Conservation (phyloP, 2,888 invertebrate species). For the Sepioteuthis lessoniana region DNA sequence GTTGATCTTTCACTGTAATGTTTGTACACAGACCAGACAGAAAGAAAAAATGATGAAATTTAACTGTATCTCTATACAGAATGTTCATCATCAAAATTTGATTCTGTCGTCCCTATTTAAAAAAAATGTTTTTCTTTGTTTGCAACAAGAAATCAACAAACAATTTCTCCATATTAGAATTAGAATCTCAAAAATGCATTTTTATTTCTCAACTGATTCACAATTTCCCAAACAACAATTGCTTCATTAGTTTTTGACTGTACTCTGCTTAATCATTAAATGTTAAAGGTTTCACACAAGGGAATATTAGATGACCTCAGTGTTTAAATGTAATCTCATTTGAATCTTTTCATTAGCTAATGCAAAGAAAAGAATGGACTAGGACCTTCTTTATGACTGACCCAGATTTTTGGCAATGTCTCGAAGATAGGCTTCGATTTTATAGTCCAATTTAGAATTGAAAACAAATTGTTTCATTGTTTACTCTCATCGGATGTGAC, state of each 20-base stretch:
- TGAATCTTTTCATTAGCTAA: neutral
- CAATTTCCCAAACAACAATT: neutral
- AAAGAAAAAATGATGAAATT: too few relatives aligned
- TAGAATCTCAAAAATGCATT: neutral
- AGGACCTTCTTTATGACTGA: neutral
- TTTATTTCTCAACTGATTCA: neutral
- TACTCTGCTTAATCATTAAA: neutral
- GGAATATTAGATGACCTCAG: constrained; percentile 21
- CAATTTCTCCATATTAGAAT: neutral
- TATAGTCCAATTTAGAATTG: neutral
- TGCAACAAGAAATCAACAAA: neutral
- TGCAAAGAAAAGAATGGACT: neutral
- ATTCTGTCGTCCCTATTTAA: too few relatives aligned
- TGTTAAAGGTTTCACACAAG: neutral
- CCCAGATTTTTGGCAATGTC: neutral
- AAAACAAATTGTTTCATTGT: neutral
- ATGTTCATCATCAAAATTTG: too few relatives aligned
- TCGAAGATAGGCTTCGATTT: neutral
- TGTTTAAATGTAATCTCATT: constrained; percentile 18
- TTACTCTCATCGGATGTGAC: neutral
- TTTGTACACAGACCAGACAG: too few relatives aligned
- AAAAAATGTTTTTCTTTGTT: neutral
- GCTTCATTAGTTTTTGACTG: neutral
- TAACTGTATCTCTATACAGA: too few relatives aligned
- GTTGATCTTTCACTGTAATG: too few relatives aligned